These are phyloP conservation scores for Nematopogon swammerdamellus DNA, from an alignment of 2,888 invertebrate species.

Conservation along the genomic window DNA sequence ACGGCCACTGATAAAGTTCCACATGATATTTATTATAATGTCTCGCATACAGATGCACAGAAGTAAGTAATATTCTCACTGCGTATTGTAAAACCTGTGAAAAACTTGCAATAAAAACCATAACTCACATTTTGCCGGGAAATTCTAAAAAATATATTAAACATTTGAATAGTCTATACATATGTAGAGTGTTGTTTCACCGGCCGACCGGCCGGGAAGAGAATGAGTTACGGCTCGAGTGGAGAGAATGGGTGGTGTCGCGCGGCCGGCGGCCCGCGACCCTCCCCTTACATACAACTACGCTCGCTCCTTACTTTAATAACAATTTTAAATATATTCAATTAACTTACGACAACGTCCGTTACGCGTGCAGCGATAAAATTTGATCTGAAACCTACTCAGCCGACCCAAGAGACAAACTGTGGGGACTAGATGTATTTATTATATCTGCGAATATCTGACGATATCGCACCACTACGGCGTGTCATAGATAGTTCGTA, in stretches of 20 bases:
- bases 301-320: constrained; percentile 4
- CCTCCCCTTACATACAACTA: no score
- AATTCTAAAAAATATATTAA: constrained; percentile 55
- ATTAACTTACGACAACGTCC: constrained; percentile 3
- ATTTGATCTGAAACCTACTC: constrained; percentile 12
- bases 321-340: constrained; percentile 7
- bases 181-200: constrained; percentile 43
- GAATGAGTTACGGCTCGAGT: neutral
- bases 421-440: constrained; percentile 29
- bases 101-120: constrained; percentile 50
- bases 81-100: constrained; percentile 44
- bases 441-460: constrained; percentile 5
- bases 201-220: neutral
- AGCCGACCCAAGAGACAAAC: no score
- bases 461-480: constrained; percentile 21
- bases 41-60: constrained; percentile 40
- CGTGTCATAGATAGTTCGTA: constrained; percentile 12
- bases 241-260: neutral
- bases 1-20: constrained; percentile 16
- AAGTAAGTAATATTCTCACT: constrained; percentile 44
- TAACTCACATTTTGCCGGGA: constrained; percentile 51
- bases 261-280: neutral
- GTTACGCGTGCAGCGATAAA: neutral
- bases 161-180: constrained; percentile 55
- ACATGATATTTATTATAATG: constrained; percentile 38